phyloP scores from a whole-genome alignment of 2,113 vertebrate genomes.

The Ceuthmochares aereus region DNA sequence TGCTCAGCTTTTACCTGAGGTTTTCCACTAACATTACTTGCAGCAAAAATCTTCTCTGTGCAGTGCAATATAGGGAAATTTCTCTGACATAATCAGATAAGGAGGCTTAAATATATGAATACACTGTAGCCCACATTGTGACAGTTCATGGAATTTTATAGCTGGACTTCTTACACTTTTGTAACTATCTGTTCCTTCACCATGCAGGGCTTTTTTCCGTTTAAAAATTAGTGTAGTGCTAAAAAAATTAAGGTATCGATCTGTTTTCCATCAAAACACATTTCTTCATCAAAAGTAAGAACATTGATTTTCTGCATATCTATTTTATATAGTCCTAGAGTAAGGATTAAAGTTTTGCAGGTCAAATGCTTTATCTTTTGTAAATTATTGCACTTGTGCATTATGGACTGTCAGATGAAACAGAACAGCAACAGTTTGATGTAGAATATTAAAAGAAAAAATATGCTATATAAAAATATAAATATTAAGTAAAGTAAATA shows the following conservation, averaged over 20 bases:
- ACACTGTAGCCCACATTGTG: background rate
- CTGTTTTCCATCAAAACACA: background rate
- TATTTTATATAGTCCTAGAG: background rate
- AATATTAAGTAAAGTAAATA: slow-evolving; percentile 15
- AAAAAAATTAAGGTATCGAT: background rate
- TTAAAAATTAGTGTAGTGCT: background rate
- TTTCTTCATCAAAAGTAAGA: background rate
- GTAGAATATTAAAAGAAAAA: slow-evolving; percentile 29
- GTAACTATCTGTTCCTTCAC: background rate
- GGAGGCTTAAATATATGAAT: background rate
- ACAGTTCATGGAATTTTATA: background rate
- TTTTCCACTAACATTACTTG: background rate
- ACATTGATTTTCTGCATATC: background rate
- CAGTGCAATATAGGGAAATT: background rate
- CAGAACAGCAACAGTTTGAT: slow-evolving; percentile 38
- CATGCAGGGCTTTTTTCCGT: background rate
- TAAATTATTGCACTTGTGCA: slow-evolving; percentile 58
- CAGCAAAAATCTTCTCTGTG: background rate
- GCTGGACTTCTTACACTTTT: background rate
- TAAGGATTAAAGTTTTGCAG: background rate
- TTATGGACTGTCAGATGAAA: background rate
- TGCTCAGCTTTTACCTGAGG: background rate
- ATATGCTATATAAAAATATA: slow-evolving; percentile 46
- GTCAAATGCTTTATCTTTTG: background rate
- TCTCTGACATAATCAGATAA: background rate